Conservation (phyloP, 2,113 vertebrate genomes). For the Sialia sialis region DNA sequence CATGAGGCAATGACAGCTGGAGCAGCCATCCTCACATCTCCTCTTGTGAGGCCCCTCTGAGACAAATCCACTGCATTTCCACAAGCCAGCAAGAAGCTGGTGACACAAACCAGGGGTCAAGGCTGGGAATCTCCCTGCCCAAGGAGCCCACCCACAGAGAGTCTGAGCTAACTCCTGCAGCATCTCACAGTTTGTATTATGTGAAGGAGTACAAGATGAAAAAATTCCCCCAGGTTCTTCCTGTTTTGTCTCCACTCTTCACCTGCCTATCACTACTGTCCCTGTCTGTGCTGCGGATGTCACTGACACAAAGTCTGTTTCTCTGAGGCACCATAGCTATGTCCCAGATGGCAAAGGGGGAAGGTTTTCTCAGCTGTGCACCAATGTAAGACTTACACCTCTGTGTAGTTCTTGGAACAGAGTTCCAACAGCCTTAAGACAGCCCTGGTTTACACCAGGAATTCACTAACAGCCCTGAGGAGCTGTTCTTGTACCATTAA, state of each 20-base stretch:
- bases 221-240: not conserved
- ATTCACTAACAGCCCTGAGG: not conserved
- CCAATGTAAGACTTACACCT: fast-evolving
- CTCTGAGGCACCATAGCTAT: not conserved
- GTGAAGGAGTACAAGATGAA: not conserved
- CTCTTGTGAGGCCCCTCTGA: not conserved
- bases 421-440: not conserved
- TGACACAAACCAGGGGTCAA: not conserved
- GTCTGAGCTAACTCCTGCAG: not conserved
- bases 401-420: not conserved
- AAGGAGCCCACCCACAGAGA: not conserved
- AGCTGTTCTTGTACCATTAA: not conserved
- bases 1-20: not conserved
- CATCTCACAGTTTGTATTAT: not conserved
- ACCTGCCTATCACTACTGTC: not conserved
- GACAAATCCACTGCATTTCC: not conserved
- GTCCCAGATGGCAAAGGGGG: not conserved
- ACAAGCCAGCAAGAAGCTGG: fast-evolving
- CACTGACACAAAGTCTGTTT: not conserved
- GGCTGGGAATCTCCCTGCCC: not conserved
- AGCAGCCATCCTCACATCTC: not conserved
- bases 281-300: not conserved
- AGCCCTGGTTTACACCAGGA: not conserved
- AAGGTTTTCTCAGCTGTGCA: not conserved
- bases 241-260: not conserved